Base-by-base conservation (phyloP, 1,140 invertebrate species). In the Hylyphantes graminicola region DNA sequence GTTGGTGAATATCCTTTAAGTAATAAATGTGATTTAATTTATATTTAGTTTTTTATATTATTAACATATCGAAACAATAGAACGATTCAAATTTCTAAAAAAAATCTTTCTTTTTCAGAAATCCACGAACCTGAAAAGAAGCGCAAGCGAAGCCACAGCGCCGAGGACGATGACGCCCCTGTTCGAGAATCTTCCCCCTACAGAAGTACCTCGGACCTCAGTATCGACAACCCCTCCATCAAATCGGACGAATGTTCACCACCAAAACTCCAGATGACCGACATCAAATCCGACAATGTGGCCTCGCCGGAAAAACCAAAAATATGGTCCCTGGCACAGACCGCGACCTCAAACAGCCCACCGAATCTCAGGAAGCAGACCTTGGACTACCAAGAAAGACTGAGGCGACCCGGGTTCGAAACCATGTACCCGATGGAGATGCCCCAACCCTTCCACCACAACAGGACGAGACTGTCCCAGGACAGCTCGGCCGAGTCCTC, bases 291-390 rank as follows among this genome's bases (percentile, higher is more conserved):
- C 4, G 80, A 83, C 7, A 21, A 21, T 0, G 48, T 17, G 8
- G 21, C 51, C 7, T 48, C 68, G 0, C 54, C 61, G 11, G 65
- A 76, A 21, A 85, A 98, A 89, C 97, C 97, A 21, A 97, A 98
- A 91, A 99, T 99, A 87, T 99, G 97, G 97, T 98, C 96, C 9
- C 89, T 98, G 86, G 97, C 97, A 53, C 96, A 98, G 89, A 98
- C 96, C 50, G 97, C 97, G 17, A 97, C 96, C n/a, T 86, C 86
- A 13, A 76, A 85, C 11, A 85, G 82, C 70, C 86, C 86, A 7
- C 75, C 82, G 12, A 57, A 68, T 15, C 19, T 35, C 13, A 68
- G 51, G 59, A 78, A 83, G 51, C 75, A 51, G 35, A 12, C 7
- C 17, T 85, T 85, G 57, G 63, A 68, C 8, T 8, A 21, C 10